phyloP scores from a whole-genome alignment of 1,140 invertebrate species.

The Drosophila kurseongensis region DNA sequence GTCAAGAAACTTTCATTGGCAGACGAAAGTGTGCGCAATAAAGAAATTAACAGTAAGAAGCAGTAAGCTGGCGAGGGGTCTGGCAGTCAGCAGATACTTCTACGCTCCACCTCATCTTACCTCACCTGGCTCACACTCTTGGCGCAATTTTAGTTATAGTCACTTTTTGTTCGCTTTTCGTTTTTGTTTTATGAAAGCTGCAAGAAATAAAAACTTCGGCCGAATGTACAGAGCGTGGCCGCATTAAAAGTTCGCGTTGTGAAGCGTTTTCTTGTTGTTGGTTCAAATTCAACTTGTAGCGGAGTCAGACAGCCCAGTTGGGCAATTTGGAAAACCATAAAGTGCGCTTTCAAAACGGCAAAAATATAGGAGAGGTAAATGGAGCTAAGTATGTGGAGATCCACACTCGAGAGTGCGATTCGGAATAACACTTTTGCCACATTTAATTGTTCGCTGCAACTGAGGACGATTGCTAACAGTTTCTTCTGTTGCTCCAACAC shows the following conservation, averaged over 20 bases:
- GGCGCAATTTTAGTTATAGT: slow-evolving; percentile 43
- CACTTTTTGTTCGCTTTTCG: slow-evolving; percentile 40
- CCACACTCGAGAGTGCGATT: slow-evolving; percentile 39
- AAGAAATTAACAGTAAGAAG: slow-evolving; percentile 74
- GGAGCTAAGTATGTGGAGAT: slow-evolving; percentile 24
- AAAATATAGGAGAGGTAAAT: slow-evolving; percentile 38
- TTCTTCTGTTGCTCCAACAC: slow-evolving; percentile 53
- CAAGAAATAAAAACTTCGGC: slow-evolving; percentile 49
- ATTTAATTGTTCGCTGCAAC: slow-evolving; percentile 75
- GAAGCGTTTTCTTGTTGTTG: slow-evolving; percentile 46
- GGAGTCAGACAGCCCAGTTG: slow-evolving; percentile 51
- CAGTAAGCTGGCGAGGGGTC: neutral
- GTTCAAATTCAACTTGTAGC: slow-evolving; percentile 37
- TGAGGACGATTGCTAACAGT: slow-evolving; percentile 34
- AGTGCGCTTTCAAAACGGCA: slow-evolving; percentile 75
- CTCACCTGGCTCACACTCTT: slow-evolving; percentile 32
- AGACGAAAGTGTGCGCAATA: slow-evolving; percentile 73
- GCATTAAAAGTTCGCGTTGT: slow-evolving; percentile 64
- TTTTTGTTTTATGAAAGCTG: slow-evolving; percentile 56
- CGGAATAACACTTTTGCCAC: slow-evolving; percentile 77
- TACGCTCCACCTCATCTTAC: slow-evolving; percentile 39
- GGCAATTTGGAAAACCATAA: slow-evolving; percentile 73
- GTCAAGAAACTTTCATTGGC: slow-evolving; percentile 74
- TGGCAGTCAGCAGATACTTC: slow-evolving; percentile 18
- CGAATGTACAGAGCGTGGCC: slow-evolving; percentile 59